phyloP scores from a whole-genome alignment of 2,888 invertebrate genomes.

The Lasioglossum malachurum region DNA sequence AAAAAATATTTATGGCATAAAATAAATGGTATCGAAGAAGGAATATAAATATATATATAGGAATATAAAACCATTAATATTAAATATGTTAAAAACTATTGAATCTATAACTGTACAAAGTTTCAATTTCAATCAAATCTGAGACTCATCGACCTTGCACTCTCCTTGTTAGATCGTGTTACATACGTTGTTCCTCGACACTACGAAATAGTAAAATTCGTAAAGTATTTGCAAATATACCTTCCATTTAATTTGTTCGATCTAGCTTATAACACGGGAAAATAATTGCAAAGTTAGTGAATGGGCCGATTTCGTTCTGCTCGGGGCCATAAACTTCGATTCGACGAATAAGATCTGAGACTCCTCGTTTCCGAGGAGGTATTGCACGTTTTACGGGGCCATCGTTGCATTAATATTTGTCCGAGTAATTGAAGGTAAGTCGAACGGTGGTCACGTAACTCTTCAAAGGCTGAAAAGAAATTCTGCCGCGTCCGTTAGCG shows the following conservation, averaged over 20 bases:
- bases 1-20: no score
- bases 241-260: neutral
- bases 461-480: slow-evolving; percentile 19
- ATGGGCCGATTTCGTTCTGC: neutral
- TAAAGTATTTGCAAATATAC: neutral
- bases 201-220: neutral
- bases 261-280: neutral
- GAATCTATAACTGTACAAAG: no score
- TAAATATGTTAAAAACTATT: no score
- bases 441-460: slow-evolving; percentile 24
- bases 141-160: no score
- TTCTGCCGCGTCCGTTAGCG: slow-evolving; percentile 10
- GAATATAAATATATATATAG: no score
- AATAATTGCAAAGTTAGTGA: neutral
- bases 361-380: neutral
- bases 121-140: no score
- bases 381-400: neutral
- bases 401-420: neutral
- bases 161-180: neutral
- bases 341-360: neutral
- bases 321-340: neutral
- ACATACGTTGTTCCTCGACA: neutral
- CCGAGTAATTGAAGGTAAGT: neutral
- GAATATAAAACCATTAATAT: no score
- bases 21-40: no score